Percentiles rank a stretch among this genome's conserved stretches.
Evolutionary conservation across 2,888 invertebrate genomes (phyloP).

Genomic region (Rhorus exstirpatorius): DNA sequence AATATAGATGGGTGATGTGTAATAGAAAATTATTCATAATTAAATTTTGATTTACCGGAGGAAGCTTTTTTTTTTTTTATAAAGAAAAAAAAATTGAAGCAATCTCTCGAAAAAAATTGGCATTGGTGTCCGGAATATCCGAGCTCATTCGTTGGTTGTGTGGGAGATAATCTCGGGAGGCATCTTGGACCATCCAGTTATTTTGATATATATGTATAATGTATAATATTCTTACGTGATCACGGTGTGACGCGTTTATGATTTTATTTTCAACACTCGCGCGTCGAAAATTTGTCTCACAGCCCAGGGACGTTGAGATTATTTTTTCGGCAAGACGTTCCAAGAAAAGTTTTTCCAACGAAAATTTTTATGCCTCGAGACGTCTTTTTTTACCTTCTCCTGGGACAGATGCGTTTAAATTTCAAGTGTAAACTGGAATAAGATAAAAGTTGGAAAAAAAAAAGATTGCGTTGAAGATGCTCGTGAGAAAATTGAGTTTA

Average conservation of each 20-base stretch:
- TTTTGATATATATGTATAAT: conserved; percentile 16
- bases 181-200: conserved; percentile 43
- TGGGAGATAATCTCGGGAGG: conserved; percentile 28
- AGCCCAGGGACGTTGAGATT: not conserved
- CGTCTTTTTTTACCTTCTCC: no score
- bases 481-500: no score
- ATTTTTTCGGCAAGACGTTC: not conserved
- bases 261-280: conserved; percentile 65
- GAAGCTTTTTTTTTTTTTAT: not conserved
- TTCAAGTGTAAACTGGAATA: no score
- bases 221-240: conserved; percentile 62
- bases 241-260: conserved; percentile 58
- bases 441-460: no score
- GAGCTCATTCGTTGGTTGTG: conserved; percentile 45
- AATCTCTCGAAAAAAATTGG: not conserved
- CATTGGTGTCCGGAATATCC: not conserved
- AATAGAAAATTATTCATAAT: not conserved
- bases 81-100: not conserved
- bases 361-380: not conserved
- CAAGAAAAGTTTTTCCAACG: not conserved
- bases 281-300: conserved; percentile 30
- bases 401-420: no score
- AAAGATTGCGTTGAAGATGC: no score
- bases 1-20: not conserved
- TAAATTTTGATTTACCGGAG: not conserved